A percentile compares a stretch with the other conserved stretches of the same genome.
phyloP scores from a whole-genome alignment of 2,113 vertebrate species.

The Laticauda colubrina region DNA sequence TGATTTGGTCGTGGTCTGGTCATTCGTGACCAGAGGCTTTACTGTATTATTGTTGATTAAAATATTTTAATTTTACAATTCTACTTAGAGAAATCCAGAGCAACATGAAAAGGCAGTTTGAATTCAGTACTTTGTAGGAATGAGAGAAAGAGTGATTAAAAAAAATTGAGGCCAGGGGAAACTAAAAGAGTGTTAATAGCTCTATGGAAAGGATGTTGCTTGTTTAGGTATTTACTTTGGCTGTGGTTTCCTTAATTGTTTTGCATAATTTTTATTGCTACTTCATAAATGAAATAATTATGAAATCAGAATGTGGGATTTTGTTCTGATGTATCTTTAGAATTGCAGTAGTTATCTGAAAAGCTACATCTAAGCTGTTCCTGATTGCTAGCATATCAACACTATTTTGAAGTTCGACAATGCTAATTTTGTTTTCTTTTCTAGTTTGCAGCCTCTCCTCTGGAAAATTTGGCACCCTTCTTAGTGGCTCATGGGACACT shows the following conservation, averaged over 20 bases:
- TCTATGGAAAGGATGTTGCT: background rate
- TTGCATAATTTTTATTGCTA: background rate
- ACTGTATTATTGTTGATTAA: too few relatives aligned
- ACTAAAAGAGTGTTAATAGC: background rate
- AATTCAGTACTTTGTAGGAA: background rate
- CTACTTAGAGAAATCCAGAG: background rate
- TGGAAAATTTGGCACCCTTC: slow-evolving; percentile 93
- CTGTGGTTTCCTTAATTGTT: background rate
- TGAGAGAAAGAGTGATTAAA: background rate
- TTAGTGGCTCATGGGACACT: slow-evolving; percentile 97
- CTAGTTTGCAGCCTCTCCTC: slow-evolving; percentile 93
- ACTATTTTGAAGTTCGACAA: background rate
- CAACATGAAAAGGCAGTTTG: background rate
- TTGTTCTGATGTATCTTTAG: background rate
- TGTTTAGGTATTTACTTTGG: background rate
- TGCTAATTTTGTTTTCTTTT: slow-evolving; percentile 39
- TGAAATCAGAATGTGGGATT: background rate
- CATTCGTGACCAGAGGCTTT: too few relatives aligned
- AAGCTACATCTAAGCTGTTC: background rate
- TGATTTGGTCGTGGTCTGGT: too few relatives aligned
- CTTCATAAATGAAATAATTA: background rate
- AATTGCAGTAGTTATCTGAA: background rate
- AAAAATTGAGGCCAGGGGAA: background rate
- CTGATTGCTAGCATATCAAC: background rate
- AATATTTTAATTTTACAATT: background rate